These are phyloP conservation scores for Chondrosia reniformis DNA, from an alignment of 37 sponge, comb jelly and placozoan species.

Conservation along the genomic window DNA sequence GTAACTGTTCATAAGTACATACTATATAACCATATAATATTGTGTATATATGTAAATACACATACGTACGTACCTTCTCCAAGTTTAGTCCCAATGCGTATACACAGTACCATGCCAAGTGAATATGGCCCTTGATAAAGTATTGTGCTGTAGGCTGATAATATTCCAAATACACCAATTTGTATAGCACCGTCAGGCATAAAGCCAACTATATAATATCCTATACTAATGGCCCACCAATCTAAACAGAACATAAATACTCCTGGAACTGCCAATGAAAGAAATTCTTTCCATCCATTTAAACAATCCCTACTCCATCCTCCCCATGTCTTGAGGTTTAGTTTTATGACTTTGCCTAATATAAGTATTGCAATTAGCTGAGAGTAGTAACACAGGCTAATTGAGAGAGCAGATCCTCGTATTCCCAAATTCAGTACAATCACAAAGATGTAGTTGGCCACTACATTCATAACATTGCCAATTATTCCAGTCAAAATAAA, in stretches of 20 bases:
- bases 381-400: not conserved
- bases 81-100: no score
- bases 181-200: no score
- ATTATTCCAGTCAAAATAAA: slow-evolving; percentile 32
- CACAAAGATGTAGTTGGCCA: slow-evolving; percentile 31
- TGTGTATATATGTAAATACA: no score
- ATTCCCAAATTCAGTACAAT: slow-evolving; percentile 26
- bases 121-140: no score
- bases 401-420: slow-evolving; percentile 19
- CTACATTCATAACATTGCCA: slow-evolving; percentile 21
- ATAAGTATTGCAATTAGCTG: slow-evolving; percentile 14
- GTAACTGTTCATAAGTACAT: no score
- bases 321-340: slow-evolving; percentile 59
- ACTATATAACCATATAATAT: no score
- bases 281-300: slow-evolving; percentile 53
- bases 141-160: no score
- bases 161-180: no score
- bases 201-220: not conserved
- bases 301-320: slow-evolving; percentile 72
- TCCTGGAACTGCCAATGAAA: slow-evolving; percentile 44
- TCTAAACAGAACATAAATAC: slow-evolving; percentile 9
- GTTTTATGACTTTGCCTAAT: slow-evolving; percentile 24
- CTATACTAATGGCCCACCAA: not conserved
- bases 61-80: no score
- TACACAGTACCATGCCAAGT: no score